Evolutionary conservation across 2,888 invertebrate species (phyloP).

Genomic region (Ferdinandea cuprea): DNA sequence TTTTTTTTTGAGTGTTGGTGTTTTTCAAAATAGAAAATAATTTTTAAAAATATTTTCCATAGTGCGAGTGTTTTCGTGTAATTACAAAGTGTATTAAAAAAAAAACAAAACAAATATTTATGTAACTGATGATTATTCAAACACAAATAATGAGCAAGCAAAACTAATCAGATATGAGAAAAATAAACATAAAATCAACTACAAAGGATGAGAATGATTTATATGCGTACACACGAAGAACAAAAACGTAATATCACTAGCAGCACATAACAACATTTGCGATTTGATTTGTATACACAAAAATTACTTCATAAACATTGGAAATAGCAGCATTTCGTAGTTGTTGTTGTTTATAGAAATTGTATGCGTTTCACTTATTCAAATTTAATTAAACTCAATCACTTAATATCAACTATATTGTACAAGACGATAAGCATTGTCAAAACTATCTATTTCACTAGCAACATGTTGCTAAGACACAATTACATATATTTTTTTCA

Average conservation of each 20-base stretch:
- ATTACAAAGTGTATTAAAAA: constrained; percentile 3
- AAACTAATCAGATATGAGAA: constrained; percentile 29
- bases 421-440: too few relatives aligned
- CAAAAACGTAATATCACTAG: constrained; percentile 31
- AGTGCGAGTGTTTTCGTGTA: constrained; percentile 13
- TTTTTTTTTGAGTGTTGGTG: not conserved
- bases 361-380: not conserved
- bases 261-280: too few relatives aligned
- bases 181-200: constrained; percentile 34
- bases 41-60: constrained; percentile 25
- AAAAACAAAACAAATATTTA: constrained; percentile 9
- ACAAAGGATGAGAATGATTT: constrained; percentile 16
- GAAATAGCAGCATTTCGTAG: constrained; percentile 75
- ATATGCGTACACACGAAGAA: constrained; percentile 41
- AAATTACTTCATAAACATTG: constrained; percentile 76
- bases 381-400: constrained; percentile 4
- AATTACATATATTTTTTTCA: not conserved
- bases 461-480: constrained; percentile 54
- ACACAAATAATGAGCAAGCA: constrained; percentile 36
- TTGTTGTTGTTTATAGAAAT: constrained; percentile 50
- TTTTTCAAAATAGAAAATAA: constrained; percentile 9
- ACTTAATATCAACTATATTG: not conserved
- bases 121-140: not conserved
- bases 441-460: constrained; percentile 38
- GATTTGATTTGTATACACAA: constrained; percentile 32